phyloP scores from a whole-genome alignment of 2,888 invertebrate genomes.

The Tetanocera ferruginea region DNA sequence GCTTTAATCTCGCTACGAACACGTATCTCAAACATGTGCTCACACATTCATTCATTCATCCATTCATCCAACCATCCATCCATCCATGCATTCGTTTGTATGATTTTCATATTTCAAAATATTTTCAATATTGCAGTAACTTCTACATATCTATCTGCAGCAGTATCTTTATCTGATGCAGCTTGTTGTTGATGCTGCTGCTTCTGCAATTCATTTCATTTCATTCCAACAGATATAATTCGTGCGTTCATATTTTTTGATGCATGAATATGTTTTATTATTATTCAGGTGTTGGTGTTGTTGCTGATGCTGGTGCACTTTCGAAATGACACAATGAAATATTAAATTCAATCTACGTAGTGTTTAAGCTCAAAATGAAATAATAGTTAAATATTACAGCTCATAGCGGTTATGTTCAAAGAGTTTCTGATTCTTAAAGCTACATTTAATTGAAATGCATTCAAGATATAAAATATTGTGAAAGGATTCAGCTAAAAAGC shows the following conservation, averaged over 20 bases:
- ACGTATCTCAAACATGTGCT: conserved; percentile 14
- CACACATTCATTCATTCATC: neutral
- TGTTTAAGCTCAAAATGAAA: neutral
- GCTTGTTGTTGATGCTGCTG: conserved; percentile 9
- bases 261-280: conserved; percentile 20
- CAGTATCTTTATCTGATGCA: conserved; percentile 13
- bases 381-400: no score
- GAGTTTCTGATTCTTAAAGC: neutral
- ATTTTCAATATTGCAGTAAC: conserved; percentile 59
- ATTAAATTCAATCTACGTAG: conserved; percentile 25
- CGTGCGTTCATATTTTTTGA: conserved; percentile 28
- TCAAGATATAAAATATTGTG: no score
- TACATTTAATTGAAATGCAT: neutral
- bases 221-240: conserved; percentile 11
- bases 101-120: conserved; percentile 57
- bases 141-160: conserved; percentile 49
- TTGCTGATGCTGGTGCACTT: neutral
- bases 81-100: neutral
- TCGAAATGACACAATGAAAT: conserved; percentile 20
- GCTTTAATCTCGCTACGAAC: conserved; percentile 1
- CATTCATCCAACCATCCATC: neutral
- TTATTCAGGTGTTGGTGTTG: neutral
- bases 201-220: conserved; percentile 23
- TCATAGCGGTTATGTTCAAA: neutral
- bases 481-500: no score